Evolutionary conservation across 2,113 vertebrate species (phyloP).

Genomic region (Asarcornis scutulata): DNA sequence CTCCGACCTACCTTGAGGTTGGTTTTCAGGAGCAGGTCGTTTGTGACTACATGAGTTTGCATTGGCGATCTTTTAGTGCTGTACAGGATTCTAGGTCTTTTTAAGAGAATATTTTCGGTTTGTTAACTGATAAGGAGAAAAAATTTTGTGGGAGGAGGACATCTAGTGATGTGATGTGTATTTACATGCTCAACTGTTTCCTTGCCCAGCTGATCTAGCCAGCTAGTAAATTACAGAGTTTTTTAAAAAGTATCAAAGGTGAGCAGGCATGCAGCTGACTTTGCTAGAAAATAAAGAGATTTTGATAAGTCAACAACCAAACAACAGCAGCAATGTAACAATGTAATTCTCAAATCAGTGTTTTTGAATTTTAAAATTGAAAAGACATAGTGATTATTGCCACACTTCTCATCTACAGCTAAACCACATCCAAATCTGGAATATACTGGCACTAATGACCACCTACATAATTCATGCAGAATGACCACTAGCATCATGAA

Average conservation of each 20-base stretch:
- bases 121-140: background rate
- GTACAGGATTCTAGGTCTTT: background rate
- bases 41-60: background rate
- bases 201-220: background rate
- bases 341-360: background rate
- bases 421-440: background rate
- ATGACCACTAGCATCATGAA: background rate
- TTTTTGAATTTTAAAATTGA: background rate
- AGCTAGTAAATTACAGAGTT: background rate
- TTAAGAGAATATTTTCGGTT: background rate
- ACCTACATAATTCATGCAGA: background rate
- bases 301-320: background rate
- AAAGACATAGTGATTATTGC: background rate
- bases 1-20: background rate
- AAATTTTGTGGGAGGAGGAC: conserved; percentile 64
- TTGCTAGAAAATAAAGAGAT: background rate
- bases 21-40: background rate
- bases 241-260: background rate
- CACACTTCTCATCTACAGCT: background rate
- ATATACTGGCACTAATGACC: background rate
- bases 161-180: conserved; percentile 60
- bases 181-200: conserved; percentile 1
- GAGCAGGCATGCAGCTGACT: background rate
- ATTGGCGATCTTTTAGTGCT: background rate
- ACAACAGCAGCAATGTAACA: background rate